These are phyloP conservation scores for Trichechus manatus DNA, from an alignment of 2,113 vertebrate species.

Conservation along the genomic window DNA sequence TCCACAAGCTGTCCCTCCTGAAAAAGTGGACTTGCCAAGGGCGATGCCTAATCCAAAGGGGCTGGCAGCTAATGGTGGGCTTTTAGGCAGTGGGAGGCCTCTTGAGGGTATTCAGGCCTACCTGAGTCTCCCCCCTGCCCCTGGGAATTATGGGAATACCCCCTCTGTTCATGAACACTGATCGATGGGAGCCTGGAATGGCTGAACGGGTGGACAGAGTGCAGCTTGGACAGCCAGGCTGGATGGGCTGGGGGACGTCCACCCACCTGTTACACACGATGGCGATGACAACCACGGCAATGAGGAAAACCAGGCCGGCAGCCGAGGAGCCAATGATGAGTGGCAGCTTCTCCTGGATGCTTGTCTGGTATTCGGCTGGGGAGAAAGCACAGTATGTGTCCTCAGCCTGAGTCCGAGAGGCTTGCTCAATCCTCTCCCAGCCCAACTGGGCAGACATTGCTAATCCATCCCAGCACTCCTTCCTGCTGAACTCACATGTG, in stretches of 20 bases:
- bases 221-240: not conserved
- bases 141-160: not conserved
- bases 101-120: not conserved
- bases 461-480: slow-evolving; percentile 41
- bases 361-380: slow-evolving; percentile 95
- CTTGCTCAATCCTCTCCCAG: not conserved
- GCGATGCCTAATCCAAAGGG: no score
- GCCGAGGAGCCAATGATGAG: slow-evolving; percentile 96
- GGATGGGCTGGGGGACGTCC: fast-evolving
- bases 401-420: not conserved
- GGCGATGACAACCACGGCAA: slow-evolving; percentile 93
- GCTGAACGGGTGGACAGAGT: not conserved
- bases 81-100: not conserved
- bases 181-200: not conserved
- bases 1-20: not conserved
- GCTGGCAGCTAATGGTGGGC: fast-evolving
- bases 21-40: not conserved
- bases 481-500: not conserved
- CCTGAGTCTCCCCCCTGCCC: fast-evolving
- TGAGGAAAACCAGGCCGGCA: slow-evolving; percentile 95
- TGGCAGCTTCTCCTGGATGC: slow-evolving; percentile 96
- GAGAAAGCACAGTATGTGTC: not conserved
- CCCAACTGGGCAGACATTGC: slow-evolving; percentile 1
- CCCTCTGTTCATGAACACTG: not conserved
- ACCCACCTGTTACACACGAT: slow-evolving; percentile 95